Evolutionary conservation across 1,140 invertebrate species (phyloP).

Genomic region (Drosophila asahinai): DNA sequence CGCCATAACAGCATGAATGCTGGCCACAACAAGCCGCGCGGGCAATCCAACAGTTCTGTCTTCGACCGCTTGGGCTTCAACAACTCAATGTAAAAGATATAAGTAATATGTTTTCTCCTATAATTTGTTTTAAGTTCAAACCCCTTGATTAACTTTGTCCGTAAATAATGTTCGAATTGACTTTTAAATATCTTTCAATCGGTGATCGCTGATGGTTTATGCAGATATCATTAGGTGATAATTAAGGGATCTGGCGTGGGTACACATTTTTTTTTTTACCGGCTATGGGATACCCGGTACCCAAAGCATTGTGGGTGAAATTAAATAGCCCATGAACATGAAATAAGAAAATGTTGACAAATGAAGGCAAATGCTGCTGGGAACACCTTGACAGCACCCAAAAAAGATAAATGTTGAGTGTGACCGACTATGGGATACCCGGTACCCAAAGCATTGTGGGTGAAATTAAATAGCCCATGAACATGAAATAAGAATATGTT

Average conservation of each 20-base stretch:
- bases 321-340: too few species aligned
- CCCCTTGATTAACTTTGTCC: constrained; percentile 40
- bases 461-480: too few species aligned
- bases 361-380: too few species aligned
- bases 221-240: background rate
- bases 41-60: constrained; percentile 57
- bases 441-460: too few species aligned
- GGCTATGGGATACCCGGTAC: too few species aligned
- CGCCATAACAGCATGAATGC: constrained; percentile 58
- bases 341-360: too few species aligned
- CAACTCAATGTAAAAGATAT: constrained; percentile 62
- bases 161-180: constrained; percentile 49
- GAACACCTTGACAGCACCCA: too few species aligned
- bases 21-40: constrained; percentile 40
- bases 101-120: constrained; percentile 29
- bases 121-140: constrained; percentile 41
- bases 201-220: background rate
- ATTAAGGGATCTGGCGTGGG: too few species aligned
- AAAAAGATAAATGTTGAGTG: too few species aligned
- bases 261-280: background rate
- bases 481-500: too few species aligned
- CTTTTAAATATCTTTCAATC: background rate
- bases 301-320: too few species aligned
- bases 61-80: constrained; percentile 82
- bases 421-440: too few species aligned